phyloP scores from a whole-genome alignment of 64 coral and sea anemone species.

The Acropora tenuis region DNA sequence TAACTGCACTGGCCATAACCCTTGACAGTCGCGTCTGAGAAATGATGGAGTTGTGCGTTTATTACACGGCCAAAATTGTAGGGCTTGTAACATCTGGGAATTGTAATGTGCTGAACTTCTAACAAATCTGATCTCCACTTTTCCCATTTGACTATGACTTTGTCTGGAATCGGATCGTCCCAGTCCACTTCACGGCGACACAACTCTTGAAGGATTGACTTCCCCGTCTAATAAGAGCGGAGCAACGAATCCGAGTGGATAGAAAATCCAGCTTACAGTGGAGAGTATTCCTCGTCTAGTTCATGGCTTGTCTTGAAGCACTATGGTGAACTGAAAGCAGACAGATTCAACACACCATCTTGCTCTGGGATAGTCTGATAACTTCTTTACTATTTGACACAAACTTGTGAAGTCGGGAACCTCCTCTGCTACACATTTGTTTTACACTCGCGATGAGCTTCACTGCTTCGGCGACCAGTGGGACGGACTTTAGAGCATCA shows the following conservation, averaged over 20 bases:
- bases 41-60: not conserved
- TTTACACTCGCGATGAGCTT: not conserved
- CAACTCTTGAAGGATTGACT: not conserved
- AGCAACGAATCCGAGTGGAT: not conserved
- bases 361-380: not conserved
- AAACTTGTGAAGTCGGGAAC: conserved; percentile 43
- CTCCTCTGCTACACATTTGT: conserved; percentile 28
- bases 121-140: not conserved
- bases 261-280: not conserved
- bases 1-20: conserved; percentile 3
- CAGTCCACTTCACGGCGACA: not conserved
- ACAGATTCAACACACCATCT: not conserved
- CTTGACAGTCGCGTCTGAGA: not conserved
- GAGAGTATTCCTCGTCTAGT: not conserved
- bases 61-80: not conserved
- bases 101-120: not conserved
- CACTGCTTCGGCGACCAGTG: not conserved
- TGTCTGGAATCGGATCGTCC: not conserved
- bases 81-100: conserved; percentile 15
- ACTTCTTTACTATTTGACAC: conserved; percentile 12
- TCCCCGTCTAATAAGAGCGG: not conserved
- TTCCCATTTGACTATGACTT: conserved; percentile 5
- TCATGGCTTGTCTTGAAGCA: conserved; percentile 8
- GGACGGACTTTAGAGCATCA: conserved; percentile 12
- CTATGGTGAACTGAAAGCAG: not conserved